phyloP scores from a whole-genome alignment of 2,797 vertebrate genomes.

The Sebastes miniatus region DNA sequence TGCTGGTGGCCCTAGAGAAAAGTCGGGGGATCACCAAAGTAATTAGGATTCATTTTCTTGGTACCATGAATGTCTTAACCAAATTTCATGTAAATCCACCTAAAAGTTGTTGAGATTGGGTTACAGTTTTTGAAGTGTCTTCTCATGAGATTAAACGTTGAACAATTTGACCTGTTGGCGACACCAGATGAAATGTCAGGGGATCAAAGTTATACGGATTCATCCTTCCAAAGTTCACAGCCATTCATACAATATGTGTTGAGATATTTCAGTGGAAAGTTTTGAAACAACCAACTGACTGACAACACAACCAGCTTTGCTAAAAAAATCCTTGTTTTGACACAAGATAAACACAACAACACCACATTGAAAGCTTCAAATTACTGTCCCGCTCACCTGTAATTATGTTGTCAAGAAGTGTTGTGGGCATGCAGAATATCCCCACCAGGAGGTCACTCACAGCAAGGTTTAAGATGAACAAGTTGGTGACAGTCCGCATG shows the following conservation, averaged over 20 bases:
- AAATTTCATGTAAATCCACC: neutral
- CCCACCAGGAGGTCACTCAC: slow-evolving; percentile 93
- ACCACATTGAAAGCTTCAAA: neutral
- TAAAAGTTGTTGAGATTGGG: neutral
- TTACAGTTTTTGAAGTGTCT: neutral
- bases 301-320: neutral
- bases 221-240: neutral
- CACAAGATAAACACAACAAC: neutral
- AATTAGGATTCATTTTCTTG: neutral
- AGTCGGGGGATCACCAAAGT: neutral
- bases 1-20: neutral
- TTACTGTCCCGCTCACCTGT: slow-evolving; percentile 82
- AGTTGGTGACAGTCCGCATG: slow-evolving; percentile 91
- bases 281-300: neutral
- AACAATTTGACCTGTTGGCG: neutral
- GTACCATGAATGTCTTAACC: neutral
- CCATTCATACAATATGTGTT: too few relatives aligned
- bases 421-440: slow-evolving; percentile 96
- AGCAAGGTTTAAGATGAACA: slow-evolving; percentile 93
- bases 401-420: slow-evolving; percentile 92
- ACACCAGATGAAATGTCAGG: neutral
- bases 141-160: neutral
- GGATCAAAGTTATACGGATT: neutral
- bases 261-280: neutral
- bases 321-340: neutral